phyloP scores from a whole-genome alignment of 2,797 vertebrate genomes.

The Rhynchonycteris naso region DNA sequence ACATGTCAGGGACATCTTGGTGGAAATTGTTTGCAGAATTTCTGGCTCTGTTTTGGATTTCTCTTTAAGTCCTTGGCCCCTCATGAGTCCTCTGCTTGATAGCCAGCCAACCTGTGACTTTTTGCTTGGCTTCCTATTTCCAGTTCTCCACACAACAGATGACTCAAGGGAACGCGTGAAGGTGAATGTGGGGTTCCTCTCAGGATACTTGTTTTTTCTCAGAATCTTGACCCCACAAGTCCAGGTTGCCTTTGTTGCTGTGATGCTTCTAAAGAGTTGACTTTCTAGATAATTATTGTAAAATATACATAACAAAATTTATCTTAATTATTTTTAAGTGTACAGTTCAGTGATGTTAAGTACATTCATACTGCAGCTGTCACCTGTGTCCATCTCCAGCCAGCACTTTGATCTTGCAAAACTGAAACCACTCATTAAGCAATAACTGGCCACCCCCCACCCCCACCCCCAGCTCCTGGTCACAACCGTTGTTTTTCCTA shows the following conservation, averaged over 20 bases:
- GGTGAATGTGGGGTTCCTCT: not conserved
- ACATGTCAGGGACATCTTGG: not conserved
- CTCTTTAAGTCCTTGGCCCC: not conserved
- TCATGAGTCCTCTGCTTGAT: not conserved
- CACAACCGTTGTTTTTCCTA: not conserved
- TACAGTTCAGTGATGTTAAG: not conserved
- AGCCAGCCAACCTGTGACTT: not conserved
- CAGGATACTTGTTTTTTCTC: not conserved
- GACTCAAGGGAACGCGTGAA: not conserved
- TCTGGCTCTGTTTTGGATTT: not conserved
- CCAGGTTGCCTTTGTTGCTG: not conserved
- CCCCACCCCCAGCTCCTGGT: not conserved
- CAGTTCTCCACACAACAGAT: not conserved
- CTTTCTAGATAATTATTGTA: not conserved
- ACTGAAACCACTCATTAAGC: not conserved
- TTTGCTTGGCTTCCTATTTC: not conserved
- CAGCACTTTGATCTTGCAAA: slow-evolving; percentile 15
- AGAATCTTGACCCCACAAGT: not conserved
- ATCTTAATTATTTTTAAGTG: slow-evolving; percentile 6
- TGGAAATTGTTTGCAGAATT: not conserved
- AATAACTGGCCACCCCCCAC: not conserved
- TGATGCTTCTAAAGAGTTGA: not conserved
- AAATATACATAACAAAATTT: not conserved
- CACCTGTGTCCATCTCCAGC: not conserved
- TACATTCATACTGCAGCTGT: not conserved